Conservation (phyloP, 2,797 vertebrate genomes). For the Picus viridis region DNA sequence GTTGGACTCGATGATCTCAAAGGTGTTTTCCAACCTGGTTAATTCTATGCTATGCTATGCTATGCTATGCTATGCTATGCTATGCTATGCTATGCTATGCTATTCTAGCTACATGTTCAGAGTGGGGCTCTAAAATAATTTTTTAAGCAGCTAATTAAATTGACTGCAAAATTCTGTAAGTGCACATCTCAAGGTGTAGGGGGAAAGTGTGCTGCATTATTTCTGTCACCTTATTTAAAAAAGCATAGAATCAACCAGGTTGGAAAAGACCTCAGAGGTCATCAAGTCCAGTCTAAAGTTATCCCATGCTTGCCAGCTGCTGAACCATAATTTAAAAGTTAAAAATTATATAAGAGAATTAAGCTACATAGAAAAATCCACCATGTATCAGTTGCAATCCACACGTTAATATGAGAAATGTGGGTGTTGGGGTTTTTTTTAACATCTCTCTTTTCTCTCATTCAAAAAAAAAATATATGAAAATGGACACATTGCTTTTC, state of each 20-base stretch:
- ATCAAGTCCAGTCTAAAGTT: no score
- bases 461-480: not conserved
- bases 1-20: no score
- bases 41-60: no score
- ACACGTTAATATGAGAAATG: not conserved
- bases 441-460: not conserved
- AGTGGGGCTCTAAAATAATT: not conserved
- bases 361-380: not conserved
- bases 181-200: not conserved
- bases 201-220: not conserved
- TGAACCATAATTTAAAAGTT: not conserved
- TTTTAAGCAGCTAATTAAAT: not conserved
- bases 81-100: no score
- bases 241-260: no score
- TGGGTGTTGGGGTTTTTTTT: rapidly evolving
- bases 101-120: not conserved
- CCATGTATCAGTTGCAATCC: constrained; percentile 4
- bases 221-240: not conserved
- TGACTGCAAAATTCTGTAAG: not conserved
- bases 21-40: no score
- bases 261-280: no score
- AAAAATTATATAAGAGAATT: not conserved
- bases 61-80: no score
- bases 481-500: not conserved
- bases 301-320: not conserved